A percentile compares a stretch with the other conserved stretches of the same genome.
Evolutionary conservation across 2,797 vertebrate genomes (phyloP).

Genomic region (Gallinago stenura): DNA sequence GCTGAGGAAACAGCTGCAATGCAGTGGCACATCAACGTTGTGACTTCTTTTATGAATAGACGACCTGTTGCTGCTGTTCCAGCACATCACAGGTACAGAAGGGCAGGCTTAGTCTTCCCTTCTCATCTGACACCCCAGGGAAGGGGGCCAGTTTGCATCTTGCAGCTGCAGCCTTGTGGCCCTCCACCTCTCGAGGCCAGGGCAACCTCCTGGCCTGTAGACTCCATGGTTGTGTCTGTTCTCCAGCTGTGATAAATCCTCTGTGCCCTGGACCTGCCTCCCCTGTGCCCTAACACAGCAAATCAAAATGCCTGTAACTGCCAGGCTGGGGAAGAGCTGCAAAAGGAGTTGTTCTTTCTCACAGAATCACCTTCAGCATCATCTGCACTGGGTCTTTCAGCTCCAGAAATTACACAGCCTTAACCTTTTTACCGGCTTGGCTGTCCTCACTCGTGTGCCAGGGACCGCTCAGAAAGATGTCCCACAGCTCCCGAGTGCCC

Average conservation of each 20-base stretch:
- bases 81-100: not conserved
- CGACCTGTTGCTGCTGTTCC: not conserved
- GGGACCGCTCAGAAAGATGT: not conserved
- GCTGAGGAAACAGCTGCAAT: not conserved
- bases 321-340: not conserved
- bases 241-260: not conserved
- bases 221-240: not conserved
- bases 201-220: not conserved
- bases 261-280: not conserved
- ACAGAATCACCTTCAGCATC: not conserved
- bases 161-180: rapidly evolving
- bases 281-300: not conserved
- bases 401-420: not conserved
- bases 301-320: not conserved
- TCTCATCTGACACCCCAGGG: not conserved
- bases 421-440: not conserved
- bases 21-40: not conserved
- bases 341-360: not conserved
- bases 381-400: not conserved
- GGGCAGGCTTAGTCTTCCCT: not conserved
- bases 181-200: not conserved
- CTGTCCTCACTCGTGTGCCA: not conserved
- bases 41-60: not conserved
- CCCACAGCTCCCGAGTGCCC: not conserved
- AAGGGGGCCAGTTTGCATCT: not conserved